These are phyloP conservation scores for Pharmacophagus antenor DNA, from an alignment of 2,888 invertebrate genomes.

Conservation along the genomic window DNA sequence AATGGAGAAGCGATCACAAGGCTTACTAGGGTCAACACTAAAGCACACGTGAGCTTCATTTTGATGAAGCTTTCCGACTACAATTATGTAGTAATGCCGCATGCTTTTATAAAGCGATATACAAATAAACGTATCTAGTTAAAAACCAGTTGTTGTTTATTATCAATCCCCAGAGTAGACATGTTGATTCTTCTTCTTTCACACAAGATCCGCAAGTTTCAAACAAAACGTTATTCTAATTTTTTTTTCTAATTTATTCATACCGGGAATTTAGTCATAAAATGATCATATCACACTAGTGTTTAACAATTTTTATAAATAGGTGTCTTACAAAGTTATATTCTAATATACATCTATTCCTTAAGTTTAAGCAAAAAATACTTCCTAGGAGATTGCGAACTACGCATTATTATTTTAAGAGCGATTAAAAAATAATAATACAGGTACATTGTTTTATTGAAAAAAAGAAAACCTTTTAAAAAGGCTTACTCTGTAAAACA, in stretches of 20 bases:
- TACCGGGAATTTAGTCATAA: too few species aligned
- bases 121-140: slow-evolving; percentile 67
- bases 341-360: too few species aligned
- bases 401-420: too few species aligned
- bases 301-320: too few species aligned
- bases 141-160: slow-evolving; percentile 74
- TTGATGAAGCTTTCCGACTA: slow-evolving; percentile 64
- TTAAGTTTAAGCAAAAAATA: too few species aligned
- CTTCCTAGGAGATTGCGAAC: too few species aligned
- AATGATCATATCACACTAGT: too few species aligned
- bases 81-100: slow-evolving; percentile 58
- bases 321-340: too few species aligned
- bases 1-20: slow-evolving; percentile 58
- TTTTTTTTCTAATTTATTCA: too few species aligned
- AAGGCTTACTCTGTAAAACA: neutral
- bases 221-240: too few species aligned
- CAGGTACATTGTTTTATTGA: too few species aligned
- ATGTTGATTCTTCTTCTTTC: slow-evolving; percentile 52
- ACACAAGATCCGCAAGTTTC: slow-evolving; percentile 40
- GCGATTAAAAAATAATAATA: neutral
- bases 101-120: slow-evolving; percentile 76
- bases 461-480: too few species aligned
- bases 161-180: slow-evolving; percentile 63
- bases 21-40: slow-evolving; percentile 54
- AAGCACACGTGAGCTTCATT: slow-evolving; percentile 68